phyloP scores from a whole-genome alignment of 1,140 invertebrate genomes.

The Agrypnia vestita region DNA sequence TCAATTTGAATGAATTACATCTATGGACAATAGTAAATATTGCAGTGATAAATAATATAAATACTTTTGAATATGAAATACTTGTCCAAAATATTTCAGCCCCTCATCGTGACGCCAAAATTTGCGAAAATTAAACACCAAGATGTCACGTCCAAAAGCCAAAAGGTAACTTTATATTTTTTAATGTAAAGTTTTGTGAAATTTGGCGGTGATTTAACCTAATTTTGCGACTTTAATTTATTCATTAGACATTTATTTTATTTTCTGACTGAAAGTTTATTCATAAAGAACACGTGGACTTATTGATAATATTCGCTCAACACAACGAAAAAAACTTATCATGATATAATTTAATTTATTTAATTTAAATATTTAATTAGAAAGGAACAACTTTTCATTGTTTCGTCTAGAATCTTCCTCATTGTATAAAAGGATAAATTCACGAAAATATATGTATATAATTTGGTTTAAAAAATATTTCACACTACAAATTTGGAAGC shows the following conservation, averaged over 20 bases:
- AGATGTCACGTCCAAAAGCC: slow-evolving; percentile 53
- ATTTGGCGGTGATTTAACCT: not conserved
- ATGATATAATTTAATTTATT: not conserved
- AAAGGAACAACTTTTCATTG: too few species aligned
- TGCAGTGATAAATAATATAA: slow-evolving; percentile 5
- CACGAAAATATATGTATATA: too few species aligned
- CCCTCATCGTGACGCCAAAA: slow-evolving; percentile 44
- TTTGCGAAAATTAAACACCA: slow-evolving; percentile 45
- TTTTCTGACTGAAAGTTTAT: too few species aligned
- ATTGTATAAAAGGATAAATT: too few species aligned
- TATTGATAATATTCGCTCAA: not conserved
- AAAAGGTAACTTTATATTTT: slow-evolving; percentile 47
- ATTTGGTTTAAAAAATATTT: too few species aligned
- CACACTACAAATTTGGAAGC: too few species aligned
- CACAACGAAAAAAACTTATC: not conserved
- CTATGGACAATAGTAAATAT: not conserved
- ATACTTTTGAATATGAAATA: slow-evolving; percentile 57
- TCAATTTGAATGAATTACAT: not conserved
- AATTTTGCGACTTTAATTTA: not conserved
- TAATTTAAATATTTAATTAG: too few species aligned
- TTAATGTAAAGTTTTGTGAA: not conserved
- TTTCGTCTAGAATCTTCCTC: too few species aligned
- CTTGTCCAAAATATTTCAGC: slow-evolving; percentile 55
- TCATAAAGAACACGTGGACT: not conserved
- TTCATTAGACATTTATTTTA: too few species aligned